Evolutionary conservation across 2,113 vertebrate genomes (phyloP).

Genomic region (Thunnus thynnus): DNA sequence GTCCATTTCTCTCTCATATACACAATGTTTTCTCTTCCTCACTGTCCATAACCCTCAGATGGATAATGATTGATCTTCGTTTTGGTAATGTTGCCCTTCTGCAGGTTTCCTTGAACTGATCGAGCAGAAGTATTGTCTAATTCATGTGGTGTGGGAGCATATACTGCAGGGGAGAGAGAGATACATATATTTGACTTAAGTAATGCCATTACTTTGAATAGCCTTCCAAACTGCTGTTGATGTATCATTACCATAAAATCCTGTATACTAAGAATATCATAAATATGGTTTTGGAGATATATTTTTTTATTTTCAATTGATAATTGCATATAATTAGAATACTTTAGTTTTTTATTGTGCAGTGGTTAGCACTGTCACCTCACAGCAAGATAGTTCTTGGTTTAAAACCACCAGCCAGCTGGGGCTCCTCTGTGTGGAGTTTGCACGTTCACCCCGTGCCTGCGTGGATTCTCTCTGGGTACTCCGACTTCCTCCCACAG

Average conservation of each 20-base stretch:
- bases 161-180: background rate
- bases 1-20: conserved; percentile 5
- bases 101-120: conserved; percentile 61
- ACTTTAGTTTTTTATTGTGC: background rate
- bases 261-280: background rate
- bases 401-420: no score
- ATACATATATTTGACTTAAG: conserved; percentile 24
- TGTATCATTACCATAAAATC: background rate
- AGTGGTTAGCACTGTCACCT: no score
- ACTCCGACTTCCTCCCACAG: no score
- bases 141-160: conserved; percentile 10
- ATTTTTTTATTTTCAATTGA: background rate
- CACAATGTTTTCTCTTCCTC: conserved; percentile 24
- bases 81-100: conserved; percentile 52
- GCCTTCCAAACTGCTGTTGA: background rate
- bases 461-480: no score
- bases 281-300: background rate
- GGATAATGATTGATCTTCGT: conserved; percentile 70
- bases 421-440: no score
- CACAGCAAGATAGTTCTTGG: no score
- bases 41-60: conserved; percentile 46
- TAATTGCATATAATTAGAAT: background rate
- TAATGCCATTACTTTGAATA: background rate
- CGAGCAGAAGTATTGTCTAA: conserved; percentile 53
- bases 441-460: no score